Conservation (phyloP, 2,888 invertebrate species). For the Troglohyphantes excavatus region DNA sequence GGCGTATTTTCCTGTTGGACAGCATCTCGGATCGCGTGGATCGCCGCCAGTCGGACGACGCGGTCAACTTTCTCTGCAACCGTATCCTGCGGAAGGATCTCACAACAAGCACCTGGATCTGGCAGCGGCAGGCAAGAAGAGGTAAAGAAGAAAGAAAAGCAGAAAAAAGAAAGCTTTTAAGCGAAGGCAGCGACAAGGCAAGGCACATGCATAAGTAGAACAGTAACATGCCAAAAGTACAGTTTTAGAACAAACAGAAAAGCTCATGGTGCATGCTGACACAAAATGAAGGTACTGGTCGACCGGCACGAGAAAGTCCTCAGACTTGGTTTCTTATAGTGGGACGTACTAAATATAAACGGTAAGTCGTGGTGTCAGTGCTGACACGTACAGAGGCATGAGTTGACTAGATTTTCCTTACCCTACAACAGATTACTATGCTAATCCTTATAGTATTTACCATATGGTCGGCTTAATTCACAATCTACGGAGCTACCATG, state of each 20-base stretch:
- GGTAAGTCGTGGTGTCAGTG: too few species aligned
- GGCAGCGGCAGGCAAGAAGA: slow-evolving; percentile 16
- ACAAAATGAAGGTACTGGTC: too few species aligned
- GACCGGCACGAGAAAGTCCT: too few species aligned
- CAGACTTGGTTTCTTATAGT: too few species aligned
- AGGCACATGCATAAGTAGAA: slow-evolving; percentile 32
- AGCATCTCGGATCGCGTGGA: slow-evolving; percentile 63
- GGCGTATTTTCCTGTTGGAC: slow-evolving; percentile 48
- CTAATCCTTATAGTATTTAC: too few species aligned
- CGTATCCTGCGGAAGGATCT: slow-evolving; percentile 55
- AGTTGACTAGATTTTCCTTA: too few species aligned
- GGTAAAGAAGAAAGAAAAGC: slow-evolving; percentile 23
- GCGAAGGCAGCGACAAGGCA: slow-evolving; percentile 1
- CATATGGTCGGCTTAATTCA: too few species aligned
- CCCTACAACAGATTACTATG: too few species aligned
- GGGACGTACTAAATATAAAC: too few species aligned
- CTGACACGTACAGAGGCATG: too few species aligned
- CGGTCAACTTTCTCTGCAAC: slow-evolving; percentile 58
- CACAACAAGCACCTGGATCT: slow-evolving; percentile 67
- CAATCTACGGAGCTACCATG: too few species aligned
- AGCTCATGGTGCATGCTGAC: too few species aligned
- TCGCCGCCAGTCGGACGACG: slow-evolving; percentile 66
- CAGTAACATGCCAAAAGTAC: neutral
- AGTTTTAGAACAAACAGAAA: neutral
- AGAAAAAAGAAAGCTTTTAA: slow-evolving; percentile 27